These are phyloP conservation scores for Rissa tridactyla DNA, from an alignment of 2,113 vertebrate genomes.

Conservation along the genomic window DNA sequence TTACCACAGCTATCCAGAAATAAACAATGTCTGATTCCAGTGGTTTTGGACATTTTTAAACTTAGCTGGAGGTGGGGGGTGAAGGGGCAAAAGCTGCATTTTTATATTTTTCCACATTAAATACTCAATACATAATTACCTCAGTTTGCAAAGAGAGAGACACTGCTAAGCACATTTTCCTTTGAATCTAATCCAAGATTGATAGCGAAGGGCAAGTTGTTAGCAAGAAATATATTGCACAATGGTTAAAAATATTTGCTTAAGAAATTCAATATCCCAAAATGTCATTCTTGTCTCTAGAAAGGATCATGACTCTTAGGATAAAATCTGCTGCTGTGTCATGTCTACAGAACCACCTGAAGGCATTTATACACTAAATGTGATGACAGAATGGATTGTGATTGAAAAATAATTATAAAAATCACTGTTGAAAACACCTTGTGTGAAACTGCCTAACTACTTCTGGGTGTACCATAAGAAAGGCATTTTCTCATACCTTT, in stretches of 20 bases:
- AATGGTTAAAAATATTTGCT: conserved; percentile 33
- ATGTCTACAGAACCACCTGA: neutral
- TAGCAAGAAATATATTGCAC: neutral
- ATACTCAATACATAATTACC: neutral
- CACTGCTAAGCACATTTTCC: neutral
- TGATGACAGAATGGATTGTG: neutral
- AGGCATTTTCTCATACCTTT: conserved; percentile 20
- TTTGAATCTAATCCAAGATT: neutral
- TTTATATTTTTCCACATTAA: neutral
- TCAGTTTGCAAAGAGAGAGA: neutral
- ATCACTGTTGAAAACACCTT: neutral
- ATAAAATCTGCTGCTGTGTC: conserved; percentile 10
- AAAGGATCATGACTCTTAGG: neutral
- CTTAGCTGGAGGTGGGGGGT: fast-evolving
- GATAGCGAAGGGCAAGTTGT: neutral
- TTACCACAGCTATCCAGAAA: neutral
- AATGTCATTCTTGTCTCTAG: conserved; percentile 3
- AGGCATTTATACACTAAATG: neutral
- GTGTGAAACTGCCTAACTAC: neutral
- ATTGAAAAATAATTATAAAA: conserved; percentile 38
- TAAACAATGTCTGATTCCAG: neutral
- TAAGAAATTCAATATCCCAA: conserved; percentile 1
- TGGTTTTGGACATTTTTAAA: neutral
- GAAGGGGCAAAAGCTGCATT: neutral
- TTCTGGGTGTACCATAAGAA: neutral